A percentile compares a stretch with the other conserved stretches of the same genome.
phyloP scores from a whole-genome alignment of 2,888 invertebrate genomes.

The Drosophila phalerata region DNA sequence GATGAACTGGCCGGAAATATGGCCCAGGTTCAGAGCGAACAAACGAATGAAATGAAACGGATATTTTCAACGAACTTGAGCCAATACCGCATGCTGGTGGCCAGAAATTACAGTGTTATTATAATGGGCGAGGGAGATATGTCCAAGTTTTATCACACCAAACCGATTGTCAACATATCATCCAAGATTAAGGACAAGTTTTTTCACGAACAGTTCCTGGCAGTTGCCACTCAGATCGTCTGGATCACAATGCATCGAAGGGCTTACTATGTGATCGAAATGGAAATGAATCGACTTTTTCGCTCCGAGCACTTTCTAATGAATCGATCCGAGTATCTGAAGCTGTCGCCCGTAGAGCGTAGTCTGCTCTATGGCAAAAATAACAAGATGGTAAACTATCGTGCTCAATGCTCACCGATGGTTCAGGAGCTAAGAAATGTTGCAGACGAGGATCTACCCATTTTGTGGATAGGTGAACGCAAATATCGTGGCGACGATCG shows the following conservation, averaged over 20 bases:
- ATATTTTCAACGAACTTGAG: constrained; percentile 77
- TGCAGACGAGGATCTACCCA: constrained; percentile 70
- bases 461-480: constrained; percentile 83
- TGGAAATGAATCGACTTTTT: constrained; percentile 83
- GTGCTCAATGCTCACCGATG: constrained; percentile 81
- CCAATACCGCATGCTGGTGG: constrained; percentile 82
- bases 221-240: constrained; percentile 77
- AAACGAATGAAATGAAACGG: constrained; percentile 77
- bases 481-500: constrained; percentile 82
- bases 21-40: constrained; percentile 77
- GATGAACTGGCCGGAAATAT: constrained; percentile 76
- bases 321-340: constrained; percentile 56
- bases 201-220: constrained; percentile 82
- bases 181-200: constrained; percentile 70
- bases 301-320: constrained; percentile 83
- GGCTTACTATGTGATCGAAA: constrained; percentile 78
- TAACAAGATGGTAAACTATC: constrained; percentile 78
- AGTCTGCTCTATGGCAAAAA: constrained; percentile 79
- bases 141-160: constrained; percentile 77
- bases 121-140: constrained; percentile 73
- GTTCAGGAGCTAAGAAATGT: constrained; percentile 78
- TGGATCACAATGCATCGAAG: constrained; percentile 83
- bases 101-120: constrained; percentile 82
- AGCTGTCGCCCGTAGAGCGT: constrained; percentile 71
- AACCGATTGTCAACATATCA: constrained; percentile 77